Evolutionary conservation across 2,888 invertebrate species (phyloP).

Genomic region (Acleris literana): DNA sequence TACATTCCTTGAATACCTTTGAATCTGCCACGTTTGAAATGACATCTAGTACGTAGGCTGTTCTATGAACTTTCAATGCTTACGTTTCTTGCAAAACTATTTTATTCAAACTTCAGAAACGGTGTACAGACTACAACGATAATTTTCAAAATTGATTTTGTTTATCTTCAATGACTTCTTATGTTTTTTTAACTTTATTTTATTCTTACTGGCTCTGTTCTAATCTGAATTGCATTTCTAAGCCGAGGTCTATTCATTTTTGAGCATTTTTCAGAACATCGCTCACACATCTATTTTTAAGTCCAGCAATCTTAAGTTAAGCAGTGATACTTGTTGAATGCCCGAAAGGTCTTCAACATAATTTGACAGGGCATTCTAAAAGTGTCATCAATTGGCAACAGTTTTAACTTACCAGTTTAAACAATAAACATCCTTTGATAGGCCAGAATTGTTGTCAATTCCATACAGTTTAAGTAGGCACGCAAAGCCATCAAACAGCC

Average conservation of each 20-base stretch:
- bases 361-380: constrained; percentile 21
- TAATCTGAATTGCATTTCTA: constrained; percentile 71
- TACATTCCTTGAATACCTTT: constrained; percentile 44
- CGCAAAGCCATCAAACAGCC: constrained; percentile 33
- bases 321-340: constrained; percentile 27
- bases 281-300: constrained; percentile 26
- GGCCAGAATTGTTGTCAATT: constrained; percentile 28
- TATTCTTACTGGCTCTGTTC: constrained; percentile 60
- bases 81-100: constrained; percentile 66
- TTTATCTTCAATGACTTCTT: constrained; percentile 48
- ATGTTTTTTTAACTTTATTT: constrained; percentile 55
- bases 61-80: constrained; percentile 60
- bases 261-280: constrained; percentile 30
- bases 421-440: not conserved
- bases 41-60: constrained; percentile 42
- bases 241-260: constrained; percentile 56
- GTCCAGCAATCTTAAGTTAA: constrained; percentile 15
- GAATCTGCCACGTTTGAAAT: constrained; percentile 44
- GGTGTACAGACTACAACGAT: constrained; percentile 54
- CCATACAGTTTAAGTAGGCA: constrained; percentile 34
- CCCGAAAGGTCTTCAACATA: not conserved
- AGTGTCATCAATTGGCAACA: constrained; percentile 30
- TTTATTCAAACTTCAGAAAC: constrained; percentile 49
- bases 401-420: constrained; percentile 9
- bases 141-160: constrained; percentile 42